Evolutionary conservation across 2,797 vertebrate species (phyloP), one percentile per base, ranked within the genome.

Genomic region (Bufotes viridis): DNA sequence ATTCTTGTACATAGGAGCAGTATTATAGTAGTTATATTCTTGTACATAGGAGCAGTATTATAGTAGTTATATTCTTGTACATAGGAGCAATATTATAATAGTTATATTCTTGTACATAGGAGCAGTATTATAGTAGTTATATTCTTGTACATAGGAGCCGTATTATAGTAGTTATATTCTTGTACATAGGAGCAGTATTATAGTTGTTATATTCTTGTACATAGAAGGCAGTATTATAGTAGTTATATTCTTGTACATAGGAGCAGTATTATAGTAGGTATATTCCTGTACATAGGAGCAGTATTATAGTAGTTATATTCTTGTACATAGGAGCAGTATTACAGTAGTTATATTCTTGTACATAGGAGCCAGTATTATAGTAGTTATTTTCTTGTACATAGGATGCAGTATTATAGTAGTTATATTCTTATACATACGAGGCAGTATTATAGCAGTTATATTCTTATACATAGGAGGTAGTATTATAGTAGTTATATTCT

Each of bases 71-170:
- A 29, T 69, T 69, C 67, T 29, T 69, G 67, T 14, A 69, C 3
- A 70, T 70, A 70, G 26, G 26, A 9, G 72, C 29, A 51, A 42
- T 74, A 20, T 49, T 74, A 74, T 49, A 74, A 18, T 49, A 74
- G 72, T 74, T 72, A 74, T 74, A 74, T 74, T 51, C 69, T 51
- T 74, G 34, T 74, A 74, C 18, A 74, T 74, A 74, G 72, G 72
- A 13, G 72, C 42, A 74, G 72, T 22, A 74, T 74, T 74, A 74
- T 74, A 74, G 70, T 29, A 70, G 67, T 70, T 70, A 70, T 70
- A 70, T 34, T 70, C 24, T 69, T 69, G 65, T 69, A 69, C 5
- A 69, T 69, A 69, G n/a, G 65, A 15, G 63, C n/a, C 29, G 65
- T 69, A 69, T 69, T 26, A 69, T 69, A 69, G 65, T 69, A 69